These are phyloP conservation scores for Yponomeuta malinellus DNA, from an alignment of 2,888 invertebrate genomes.

Conservation along the genomic window DNA sequence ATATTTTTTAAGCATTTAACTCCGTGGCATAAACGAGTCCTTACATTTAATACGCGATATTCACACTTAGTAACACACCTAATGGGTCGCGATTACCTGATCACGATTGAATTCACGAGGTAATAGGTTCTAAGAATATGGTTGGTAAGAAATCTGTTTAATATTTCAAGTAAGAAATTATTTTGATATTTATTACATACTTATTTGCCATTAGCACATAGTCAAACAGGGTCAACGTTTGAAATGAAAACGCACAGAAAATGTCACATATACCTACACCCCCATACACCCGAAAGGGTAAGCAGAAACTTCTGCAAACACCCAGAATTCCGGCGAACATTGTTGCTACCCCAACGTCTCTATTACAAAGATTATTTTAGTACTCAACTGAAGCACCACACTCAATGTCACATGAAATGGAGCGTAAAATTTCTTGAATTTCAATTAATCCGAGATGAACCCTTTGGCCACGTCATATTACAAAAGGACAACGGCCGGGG, in stretches of 20 bases:
- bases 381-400: conserved; percentile 3
- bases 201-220: no score
- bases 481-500: conserved; percentile 52
- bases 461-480: conserved; percentile 50
- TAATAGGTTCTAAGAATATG: no score
- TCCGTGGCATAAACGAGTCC: no score
- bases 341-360: conserved; percentile 1
- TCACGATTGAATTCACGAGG: no score
- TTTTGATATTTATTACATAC: no score
- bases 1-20: no score
- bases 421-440: conserved; percentile 40
- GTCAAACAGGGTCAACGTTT: background rate
- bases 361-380: conserved; percentile 8
- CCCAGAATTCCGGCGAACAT: conserved; percentile 28
- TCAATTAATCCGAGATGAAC: conserved; percentile 55
- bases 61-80: no score
- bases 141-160: no score
- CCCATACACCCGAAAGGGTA: background rate
- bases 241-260: background rate
- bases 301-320: background rate
- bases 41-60: no score
- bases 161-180: no score
- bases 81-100: no score
- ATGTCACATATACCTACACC: background rate
- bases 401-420: conserved; percentile 15